phyloP scores from a whole-genome alignment of 2,888 invertebrate species.

The Caenorhabditis doughertyi region DNA sequence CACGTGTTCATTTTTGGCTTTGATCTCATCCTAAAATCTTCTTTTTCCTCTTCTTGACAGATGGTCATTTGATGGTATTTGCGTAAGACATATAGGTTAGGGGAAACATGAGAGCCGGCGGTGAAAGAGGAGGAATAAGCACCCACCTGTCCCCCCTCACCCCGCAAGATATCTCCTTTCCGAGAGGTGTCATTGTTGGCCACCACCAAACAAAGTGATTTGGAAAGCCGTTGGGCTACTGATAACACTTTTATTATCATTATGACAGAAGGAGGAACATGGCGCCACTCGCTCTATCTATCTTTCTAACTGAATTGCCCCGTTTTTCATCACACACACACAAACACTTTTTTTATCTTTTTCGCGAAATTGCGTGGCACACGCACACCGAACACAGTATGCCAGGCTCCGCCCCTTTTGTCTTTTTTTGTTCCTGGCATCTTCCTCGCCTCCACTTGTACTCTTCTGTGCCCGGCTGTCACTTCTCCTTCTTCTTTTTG shows the following conservation, averaged over 20 bases:
- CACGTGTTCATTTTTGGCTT: constrained; percentile 23
- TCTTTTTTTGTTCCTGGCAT: not conserved
- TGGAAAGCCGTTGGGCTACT: not conserved
- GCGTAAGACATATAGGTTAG: not conserved
- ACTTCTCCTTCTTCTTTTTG: too few relatives aligned
- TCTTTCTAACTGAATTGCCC: not conserved
- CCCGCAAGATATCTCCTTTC: not conserved
- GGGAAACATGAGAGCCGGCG: constrained; percentile 24
- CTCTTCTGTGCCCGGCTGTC: not conserved
- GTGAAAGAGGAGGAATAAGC: not conserved
- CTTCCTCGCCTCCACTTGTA: not conserved
- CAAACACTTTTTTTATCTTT: not conserved
- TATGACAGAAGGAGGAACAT: constrained; percentile 28
- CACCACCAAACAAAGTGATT: constrained; percentile 6
- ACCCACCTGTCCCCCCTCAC: constrained; percentile 26
- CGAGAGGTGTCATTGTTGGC: not conserved
- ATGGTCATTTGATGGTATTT: constrained; percentile 14
- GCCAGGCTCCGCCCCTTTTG: not conserved
- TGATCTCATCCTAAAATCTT: not conserved
- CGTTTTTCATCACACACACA: not conserved
- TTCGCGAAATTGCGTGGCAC: not conserved
- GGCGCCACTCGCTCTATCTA: constrained; percentile 26
- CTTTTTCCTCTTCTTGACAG: not conserved
- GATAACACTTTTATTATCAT: not conserved
- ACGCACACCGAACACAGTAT: too few relatives aligned